Base-by-base conservation (phyloP, 2,113 vertebrate genomes). In the Vombatus ursinus region DNA sequence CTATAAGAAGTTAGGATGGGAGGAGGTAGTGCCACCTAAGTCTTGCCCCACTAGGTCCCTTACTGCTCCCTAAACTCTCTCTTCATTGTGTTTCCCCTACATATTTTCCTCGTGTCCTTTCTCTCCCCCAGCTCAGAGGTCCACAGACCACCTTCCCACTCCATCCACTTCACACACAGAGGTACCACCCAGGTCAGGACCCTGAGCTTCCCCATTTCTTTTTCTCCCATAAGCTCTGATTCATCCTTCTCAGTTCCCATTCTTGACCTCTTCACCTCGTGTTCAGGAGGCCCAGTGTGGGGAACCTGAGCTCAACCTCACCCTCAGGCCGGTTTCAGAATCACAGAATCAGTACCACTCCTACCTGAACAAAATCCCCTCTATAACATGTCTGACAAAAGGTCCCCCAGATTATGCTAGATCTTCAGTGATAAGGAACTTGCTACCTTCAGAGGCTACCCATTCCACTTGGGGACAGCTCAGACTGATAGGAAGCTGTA, bases 1-100 rank as follows among this genome's bases (percentile, higher is more conserved):
- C 98, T 98, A 14, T 7, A 25, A 1, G 53, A 5, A 37, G 51
- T 49, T n/a, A 91, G 50, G 90, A 90, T 84, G 61, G 89, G 44
- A 31, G 22, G 31, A 89, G 8, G 37, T 26, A 77, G 57, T 89
- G 25, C 54, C 91, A 77, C 37, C 31, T 68, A 49, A 90, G 84
- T 22, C 51, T 37, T 90, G 31, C 24, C 47, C 53, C 68, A 10
- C 68, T 44, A 84, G 25, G 49, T 50, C 37, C 48, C 52, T 10
- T 44, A 31, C 89, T 44, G 57, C 51, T n/a, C 26, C n/a, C 61
- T 48, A 44, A 25, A 26, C 61, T 96, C 37, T 19, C 14, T 77
- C 19, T 84, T 84, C n/a, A 44, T 44, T n/a, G 37, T 44, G 31
- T 16, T 52, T 44, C 68, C 7, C 16, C 5, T n/a, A n/a, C 4